Evolutionary conservation across 2,797 vertebrate genomes (phyloP), one percentile per base, ranked within the genome.

Genomic region (Catamblyrhynchus diadema): DNA sequence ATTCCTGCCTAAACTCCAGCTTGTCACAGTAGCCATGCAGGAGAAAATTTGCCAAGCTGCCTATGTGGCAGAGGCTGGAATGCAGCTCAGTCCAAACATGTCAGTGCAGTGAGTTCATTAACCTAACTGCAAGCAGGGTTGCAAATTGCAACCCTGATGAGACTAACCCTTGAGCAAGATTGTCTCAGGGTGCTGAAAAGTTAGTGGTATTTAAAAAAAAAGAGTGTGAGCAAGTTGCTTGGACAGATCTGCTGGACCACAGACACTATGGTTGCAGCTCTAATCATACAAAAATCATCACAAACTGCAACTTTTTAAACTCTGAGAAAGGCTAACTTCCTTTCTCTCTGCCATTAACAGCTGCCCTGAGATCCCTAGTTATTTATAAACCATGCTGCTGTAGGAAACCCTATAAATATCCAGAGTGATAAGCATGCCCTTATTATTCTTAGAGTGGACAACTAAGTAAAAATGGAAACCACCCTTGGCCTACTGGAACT

Each of bases 351-450:
- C 27, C 57, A 47, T 10, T 81, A 44, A 66, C 75, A 90, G 70
- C 30, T 70, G 37, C 4, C 22, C 33, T 1, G 10, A 78, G 37
- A 47, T 66, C 33, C n/a, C 47, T 22, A 62, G 80, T 81, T 93
- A 93, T 95, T 96, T 93, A 91, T 92, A 96, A 62, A 86, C n/a
- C n/a, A 22, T 14, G 33, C 59, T 91, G 77, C 62, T 92, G 50
- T 73, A 69, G 69, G 86, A 93, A 95, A 62, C 10, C 23, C 79
- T 95, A 94, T 95, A 94, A 95, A 95, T 94, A 96, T 35, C 62
- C 62, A 56, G 39, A 64, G 54, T 0, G 51, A 90, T 86, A 96
- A 90, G 70, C 11, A 1, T 20, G 51, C 8, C 25, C 28, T 90
- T 59, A 60, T 37, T 90, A 62, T 75, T 75, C 21, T 13, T 44